Evolutionary conservation across 2,888 invertebrate species (phyloP).

Genomic region (Erynnis tages): DNA sequence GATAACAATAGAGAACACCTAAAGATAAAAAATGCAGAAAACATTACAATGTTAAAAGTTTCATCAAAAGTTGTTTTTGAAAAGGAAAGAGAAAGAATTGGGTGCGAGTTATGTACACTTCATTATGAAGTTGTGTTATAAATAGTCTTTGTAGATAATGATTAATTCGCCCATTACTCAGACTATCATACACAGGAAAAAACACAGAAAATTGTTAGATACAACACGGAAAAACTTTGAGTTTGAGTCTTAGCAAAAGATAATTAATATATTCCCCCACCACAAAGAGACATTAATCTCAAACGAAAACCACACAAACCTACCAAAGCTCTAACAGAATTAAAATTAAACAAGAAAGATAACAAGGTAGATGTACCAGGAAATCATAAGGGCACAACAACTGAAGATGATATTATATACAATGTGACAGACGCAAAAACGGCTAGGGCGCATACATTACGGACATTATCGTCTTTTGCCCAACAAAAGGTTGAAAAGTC

Average conservation of each 20-base stretch:
- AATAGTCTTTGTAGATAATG: too few relatives aligned
- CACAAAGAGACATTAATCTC: neutral
- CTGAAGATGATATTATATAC: constrained; percentile 38
- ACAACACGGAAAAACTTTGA: too few relatives aligned
- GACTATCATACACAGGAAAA: too few relatives aligned
- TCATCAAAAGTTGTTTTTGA: too few relatives aligned
- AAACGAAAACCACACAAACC: neutral
- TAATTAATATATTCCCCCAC: neutral
- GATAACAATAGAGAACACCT: too few relatives aligned
- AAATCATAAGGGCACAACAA: constrained; percentile 27
- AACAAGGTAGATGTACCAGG: constrained; percentile 6
- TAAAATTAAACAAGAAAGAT: constrained; percentile 15
- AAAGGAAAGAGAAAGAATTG: too few relatives aligned
- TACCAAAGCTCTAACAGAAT: neutral
- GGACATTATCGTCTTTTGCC: constrained; percentile 68
- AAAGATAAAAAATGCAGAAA: too few relatives aligned
- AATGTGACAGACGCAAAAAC: constrained; percentile 69
- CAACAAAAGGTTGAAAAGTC: constrained; percentile 80
- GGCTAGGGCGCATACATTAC: constrained; percentile 69
- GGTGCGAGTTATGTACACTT: too few relatives aligned
- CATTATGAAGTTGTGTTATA: too few relatives aligned
- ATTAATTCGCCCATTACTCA: too few relatives aligned
- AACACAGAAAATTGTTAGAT: too few relatives aligned
- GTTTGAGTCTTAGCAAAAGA: neutral
- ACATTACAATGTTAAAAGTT: too few relatives aligned